These are phyloP conservation scores for Oceanodroma leucorhoa DNA, from an alignment of 2,797 vertebrate genomes.

Conservation along the genomic window DNA sequence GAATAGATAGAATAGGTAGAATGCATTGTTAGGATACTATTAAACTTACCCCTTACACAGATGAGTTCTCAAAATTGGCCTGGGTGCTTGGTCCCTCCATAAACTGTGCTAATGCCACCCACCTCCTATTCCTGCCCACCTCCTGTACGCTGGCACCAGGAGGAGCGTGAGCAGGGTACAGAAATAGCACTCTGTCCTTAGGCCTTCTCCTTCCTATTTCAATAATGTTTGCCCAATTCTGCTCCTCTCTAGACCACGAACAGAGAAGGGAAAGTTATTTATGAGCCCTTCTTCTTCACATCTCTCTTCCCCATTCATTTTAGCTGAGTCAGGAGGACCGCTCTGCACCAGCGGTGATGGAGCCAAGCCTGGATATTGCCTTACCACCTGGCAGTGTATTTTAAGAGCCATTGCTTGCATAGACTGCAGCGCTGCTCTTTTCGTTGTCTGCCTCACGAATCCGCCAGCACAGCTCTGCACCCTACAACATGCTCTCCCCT, in stretches of 20 bases:
- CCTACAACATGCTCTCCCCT: not conserved
- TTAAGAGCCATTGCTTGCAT: not conserved
- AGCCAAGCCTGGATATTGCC: not conserved
- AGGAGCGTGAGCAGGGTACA: not conserved
- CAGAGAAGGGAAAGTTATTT: not conserved
- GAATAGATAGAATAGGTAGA: no score
- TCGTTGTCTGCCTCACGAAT: not conserved
- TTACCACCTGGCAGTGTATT: not conserved
- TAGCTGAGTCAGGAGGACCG: not conserved
- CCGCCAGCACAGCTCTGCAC: not conserved
- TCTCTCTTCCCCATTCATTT: not conserved
- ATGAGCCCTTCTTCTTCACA: not conserved
- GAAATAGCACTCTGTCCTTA: not conserved
- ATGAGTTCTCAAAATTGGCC: not conserved
- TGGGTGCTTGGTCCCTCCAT: not conserved
- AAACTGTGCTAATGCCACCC: not conserved
- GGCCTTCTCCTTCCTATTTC: not conserved
- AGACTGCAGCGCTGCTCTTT: not conserved
- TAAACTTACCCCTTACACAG: not conserved
- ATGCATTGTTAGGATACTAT: not conserved
- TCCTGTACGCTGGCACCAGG: not conserved
- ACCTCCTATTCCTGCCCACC: not conserved
- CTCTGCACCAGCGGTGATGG: not conserved
- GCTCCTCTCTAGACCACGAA: rapidly evolving
- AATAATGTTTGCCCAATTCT: not conserved